Percentiles rank a stretch among this genome's conserved stretches.
Conservation (phyloP, 2,888 invertebrate species). For the Spicauda simplicius region DNA sequence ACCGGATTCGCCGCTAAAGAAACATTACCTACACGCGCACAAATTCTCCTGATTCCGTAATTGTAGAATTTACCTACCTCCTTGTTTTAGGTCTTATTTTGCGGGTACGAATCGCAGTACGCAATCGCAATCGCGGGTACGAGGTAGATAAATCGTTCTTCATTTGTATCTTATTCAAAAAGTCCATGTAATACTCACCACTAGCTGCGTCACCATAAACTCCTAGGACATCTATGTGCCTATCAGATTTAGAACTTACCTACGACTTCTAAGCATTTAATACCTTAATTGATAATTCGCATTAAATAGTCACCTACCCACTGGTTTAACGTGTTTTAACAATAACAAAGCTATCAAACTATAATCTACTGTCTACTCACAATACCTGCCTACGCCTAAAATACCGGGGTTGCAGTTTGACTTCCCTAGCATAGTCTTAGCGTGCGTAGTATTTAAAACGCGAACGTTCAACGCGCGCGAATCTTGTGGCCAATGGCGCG, state of each 20-base stretch:
- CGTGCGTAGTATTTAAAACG: constrained; percentile 44
- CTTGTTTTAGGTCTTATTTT: not conserved
- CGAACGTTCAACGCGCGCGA: constrained; percentile 61
- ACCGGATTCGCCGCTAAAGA: constrained; percentile 38
- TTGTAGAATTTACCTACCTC: constrained; percentile 15
- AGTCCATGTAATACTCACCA: no score
- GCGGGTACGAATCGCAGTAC: no score
- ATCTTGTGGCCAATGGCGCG: constrained; percentile 73
- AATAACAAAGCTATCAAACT: not conserved
- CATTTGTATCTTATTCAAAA: no score
- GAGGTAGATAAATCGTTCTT: no score
- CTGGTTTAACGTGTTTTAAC: no score
- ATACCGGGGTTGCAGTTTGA: not conserved
- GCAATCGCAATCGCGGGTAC: no score
- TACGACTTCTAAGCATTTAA: no score
- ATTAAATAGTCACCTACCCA: no score
- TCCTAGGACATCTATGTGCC: no score
- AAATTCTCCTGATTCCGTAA: constrained; percentile 45
- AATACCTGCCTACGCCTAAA: not conserved
- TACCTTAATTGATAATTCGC: no score
- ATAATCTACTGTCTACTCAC: not conserved
- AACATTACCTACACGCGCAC: constrained; percentile 26
- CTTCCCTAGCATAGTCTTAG: constrained; percentile 12
- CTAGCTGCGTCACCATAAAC: no score
- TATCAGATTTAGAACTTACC: no score